Conservation (phyloP, 2,113 vertebrate genomes). For the Bothrops jararaca region DNA sequence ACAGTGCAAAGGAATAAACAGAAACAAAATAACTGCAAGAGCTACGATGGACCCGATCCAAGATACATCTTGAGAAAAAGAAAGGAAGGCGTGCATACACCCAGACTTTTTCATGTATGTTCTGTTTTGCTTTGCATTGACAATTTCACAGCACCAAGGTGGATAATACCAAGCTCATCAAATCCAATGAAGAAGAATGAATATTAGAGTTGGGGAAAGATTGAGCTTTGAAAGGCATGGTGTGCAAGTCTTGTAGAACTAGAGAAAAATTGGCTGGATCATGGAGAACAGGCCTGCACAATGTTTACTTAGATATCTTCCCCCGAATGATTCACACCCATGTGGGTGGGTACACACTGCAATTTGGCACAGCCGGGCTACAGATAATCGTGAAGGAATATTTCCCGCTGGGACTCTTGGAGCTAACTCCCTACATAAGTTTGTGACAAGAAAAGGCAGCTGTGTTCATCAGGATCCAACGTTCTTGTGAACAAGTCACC, state of each 20-base stretch:
- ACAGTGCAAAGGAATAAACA: constrained; percentile 18
- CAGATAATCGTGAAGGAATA: not conserved
- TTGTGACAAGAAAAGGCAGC: not conserved
- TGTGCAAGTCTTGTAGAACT: too few relatives aligned
- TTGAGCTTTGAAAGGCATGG: not conserved
- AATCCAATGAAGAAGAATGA: not conserved
- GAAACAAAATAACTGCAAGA: constrained; percentile 11
- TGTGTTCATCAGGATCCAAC: not conserved
- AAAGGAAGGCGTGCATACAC: not conserved
- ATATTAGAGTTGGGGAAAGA: not conserved
- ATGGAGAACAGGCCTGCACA: not conserved
- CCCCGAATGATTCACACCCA: not conserved
- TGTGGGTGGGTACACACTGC: not conserved
- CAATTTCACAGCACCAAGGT: too few relatives aligned
- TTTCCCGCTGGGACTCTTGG: not conserved
- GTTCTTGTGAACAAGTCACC: not conserved
- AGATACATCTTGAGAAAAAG: not conserved
- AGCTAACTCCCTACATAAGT: not conserved
- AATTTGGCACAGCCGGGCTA: not conserved
- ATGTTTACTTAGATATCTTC: not conserved
- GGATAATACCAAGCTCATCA: not conserved
- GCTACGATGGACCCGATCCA: not conserved
- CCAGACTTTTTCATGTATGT: not conserved
- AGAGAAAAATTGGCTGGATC: not conserved
- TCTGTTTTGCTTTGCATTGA: not conserved